Base-by-base conservation (phyloP, 2,797 vertebrate species). In the Hylomyscus alleni region DNA sequence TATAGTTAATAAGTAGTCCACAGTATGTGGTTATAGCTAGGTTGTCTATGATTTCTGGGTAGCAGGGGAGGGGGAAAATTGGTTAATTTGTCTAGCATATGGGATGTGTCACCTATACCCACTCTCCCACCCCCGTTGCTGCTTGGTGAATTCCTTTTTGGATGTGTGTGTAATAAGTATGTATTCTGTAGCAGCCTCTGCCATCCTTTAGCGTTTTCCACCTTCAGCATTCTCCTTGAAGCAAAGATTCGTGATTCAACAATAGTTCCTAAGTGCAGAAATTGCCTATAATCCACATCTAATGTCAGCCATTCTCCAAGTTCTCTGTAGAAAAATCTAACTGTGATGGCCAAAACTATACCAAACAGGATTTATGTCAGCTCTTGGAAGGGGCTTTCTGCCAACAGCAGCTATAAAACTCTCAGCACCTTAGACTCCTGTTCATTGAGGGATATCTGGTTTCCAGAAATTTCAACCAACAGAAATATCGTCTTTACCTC, bases 381-480 rank as follows among this genome's bases (percentile, higher is more conserved):
- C 82, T 96, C 60, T 77, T 82, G 44, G 78, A 91, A 95, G 34
- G 44, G 26, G 76, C 56, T 95, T 90, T 29, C 26, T 93, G 86
- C 37, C 56, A 84, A 77, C 76, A 65, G 88, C n/a, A 76, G 20
- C 62, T 91, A 75, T 94, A 88, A 96, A 95, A 95, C 90, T 67
- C 93, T 93, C 83, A 96, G 69, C n/a, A 86, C 3, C 34, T 93
- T 95, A 87, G 78, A 92, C 87, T 94, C 92, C 85, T 96, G 56
- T 92, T 97, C 95, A 95, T 73, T 96, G 96, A 97, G 82, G 87
- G 96, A 81, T 95, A 96, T 89, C 95, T 62, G 54, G 34, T 86
- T 97, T 83, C 44, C 37, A 96, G 86, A 94, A 95, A 95, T 96
- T 90, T 93, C 60, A 97, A 94, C 76, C 56, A 89, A 37, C 81